Evolutionary conservation across 2,113 vertebrate species (phyloP).

Genomic region (Zosterops japonicus): DNA sequence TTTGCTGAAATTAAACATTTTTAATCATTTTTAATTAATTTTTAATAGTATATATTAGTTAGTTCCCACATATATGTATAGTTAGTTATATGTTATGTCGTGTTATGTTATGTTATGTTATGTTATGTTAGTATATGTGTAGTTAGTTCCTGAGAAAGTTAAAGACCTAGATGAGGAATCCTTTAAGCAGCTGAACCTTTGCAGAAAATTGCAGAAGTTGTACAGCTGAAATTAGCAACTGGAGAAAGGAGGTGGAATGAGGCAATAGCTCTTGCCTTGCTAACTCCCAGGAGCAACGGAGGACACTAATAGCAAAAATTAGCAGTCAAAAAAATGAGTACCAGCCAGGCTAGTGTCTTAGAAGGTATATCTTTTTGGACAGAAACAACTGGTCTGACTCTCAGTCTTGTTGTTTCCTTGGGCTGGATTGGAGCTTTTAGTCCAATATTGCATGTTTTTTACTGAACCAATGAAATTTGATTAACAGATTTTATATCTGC

Average conservation of each 20-base stretch:
- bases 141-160: not conserved
- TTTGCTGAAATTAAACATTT: constrained; percentile 27
- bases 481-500: not conserved
- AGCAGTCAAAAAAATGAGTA: not conserved
- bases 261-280: not conserved
- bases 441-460: not conserved
- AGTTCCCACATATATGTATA: not conserved
- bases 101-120: no score
- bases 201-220: not conserved
- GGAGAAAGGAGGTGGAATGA: not conserved
- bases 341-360: not conserved
- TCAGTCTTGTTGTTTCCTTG: not conserved
- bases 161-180: not conserved
- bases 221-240: not conserved
- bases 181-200: not conserved
- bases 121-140: not conserved
- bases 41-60: no score
- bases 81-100: not conserved
- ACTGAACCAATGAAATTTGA: not conserved
- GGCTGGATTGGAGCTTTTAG: not conserved
- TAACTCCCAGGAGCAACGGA: not conserved
- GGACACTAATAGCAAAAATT: not conserved
- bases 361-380: not conserved
- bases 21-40: no score
- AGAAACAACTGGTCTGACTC: not conserved